Percentiles rank a stretch among this genome's conserved stretches.
These are phyloP conservation scores for Bombylius discolor DNA, from an alignment of 2,888 invertebrate species.

Conservation along the genomic window DNA sequence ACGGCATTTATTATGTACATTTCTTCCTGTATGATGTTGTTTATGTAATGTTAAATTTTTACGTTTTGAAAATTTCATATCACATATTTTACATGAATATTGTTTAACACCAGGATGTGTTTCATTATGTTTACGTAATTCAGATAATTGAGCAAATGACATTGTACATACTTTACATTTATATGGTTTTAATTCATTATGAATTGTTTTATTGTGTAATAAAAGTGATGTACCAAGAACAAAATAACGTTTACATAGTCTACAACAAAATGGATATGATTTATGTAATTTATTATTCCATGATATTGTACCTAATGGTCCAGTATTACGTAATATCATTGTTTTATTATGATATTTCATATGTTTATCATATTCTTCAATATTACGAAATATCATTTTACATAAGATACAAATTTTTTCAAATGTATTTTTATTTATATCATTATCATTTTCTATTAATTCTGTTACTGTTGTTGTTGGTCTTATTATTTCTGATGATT, in stretches of 20 bases:
- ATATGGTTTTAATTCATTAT: slow-evolving; percentile 6
- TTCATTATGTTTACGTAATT: background rate
- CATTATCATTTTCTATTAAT: background rate
- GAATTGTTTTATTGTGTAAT: slow-evolving; percentile 5
- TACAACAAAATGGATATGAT: slow-evolving; percentile 5
- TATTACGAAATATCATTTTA: background rate
- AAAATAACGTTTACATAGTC: slow-evolving; percentile 7
- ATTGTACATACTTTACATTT: background rate
- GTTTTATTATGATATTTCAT: background rate
- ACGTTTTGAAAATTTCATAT: background rate
- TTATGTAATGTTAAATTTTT: slow-evolving; percentile 5
- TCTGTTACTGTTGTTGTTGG: background rate
- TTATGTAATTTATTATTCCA: background rate
- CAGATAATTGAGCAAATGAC: background rate
- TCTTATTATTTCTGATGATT: background rate
- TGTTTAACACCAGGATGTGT: background rate
- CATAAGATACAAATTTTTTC: background rate
- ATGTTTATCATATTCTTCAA: background rate
- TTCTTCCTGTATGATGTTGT: slow-evolving; percentile 6
- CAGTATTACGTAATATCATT: background rate
- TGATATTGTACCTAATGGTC: too few species aligned
- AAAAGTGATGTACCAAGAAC: slow-evolving; percentile 4
- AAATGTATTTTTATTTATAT: background rate
- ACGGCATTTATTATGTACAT: background rate
- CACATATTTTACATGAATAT: background rate